These are phyloP conservation scores for Caenorhabditis sp. DNA, from an alignment of 2,888 invertebrate species.

Conservation along the genomic window DNA sequence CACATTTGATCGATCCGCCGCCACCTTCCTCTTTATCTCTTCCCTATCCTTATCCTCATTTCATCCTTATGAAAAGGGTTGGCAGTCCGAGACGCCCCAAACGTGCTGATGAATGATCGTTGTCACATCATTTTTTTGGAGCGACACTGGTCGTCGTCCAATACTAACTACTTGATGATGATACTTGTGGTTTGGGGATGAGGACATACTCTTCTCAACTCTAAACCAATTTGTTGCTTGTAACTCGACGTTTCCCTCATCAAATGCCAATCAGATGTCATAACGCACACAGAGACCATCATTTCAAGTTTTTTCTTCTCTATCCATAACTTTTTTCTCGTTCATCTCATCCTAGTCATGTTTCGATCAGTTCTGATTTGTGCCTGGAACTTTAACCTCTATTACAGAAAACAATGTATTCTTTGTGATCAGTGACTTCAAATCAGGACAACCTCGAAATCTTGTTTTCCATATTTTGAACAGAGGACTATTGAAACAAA, in stretches of 20 bases:
- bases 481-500: slow-evolving; percentile 38
- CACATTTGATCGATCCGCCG: slow-evolving; percentile 27
- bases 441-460: background rate
- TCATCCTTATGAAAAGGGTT: slow-evolving; percentile 62
- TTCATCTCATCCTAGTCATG: background rate
- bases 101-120: slow-evolving; percentile 63
- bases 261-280: slow-evolving; percentile 61
- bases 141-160: slow-evolving; percentile 27
- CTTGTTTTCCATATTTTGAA: slow-evolving; percentile 17
- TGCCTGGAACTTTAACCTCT: too few relatives aligned
- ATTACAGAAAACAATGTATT: too few relatives aligned
- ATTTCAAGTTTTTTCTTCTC: background rate
- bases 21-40: slow-evolving; percentile 3
- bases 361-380: background rate
- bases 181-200: slow-evolving; percentile 21
- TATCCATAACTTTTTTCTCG: background rate
- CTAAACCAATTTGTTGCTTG: slow-evolving; percentile 58
- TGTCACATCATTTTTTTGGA: slow-evolving; percentile 53
- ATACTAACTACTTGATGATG: slow-evolving; percentile 60
- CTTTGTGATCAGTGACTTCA: background rate
- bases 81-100: slow-evolving; percentile 58
- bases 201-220: slow-evolving; percentile 19
- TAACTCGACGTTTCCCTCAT: slow-evolving; percentile 52
- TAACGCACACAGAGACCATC: slow-evolving; percentile 5
- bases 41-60: slow-evolving; percentile 56